Conservation (phyloP, 2,113 vertebrate genomes). For the Nyctibius bracteatus region DNA sequence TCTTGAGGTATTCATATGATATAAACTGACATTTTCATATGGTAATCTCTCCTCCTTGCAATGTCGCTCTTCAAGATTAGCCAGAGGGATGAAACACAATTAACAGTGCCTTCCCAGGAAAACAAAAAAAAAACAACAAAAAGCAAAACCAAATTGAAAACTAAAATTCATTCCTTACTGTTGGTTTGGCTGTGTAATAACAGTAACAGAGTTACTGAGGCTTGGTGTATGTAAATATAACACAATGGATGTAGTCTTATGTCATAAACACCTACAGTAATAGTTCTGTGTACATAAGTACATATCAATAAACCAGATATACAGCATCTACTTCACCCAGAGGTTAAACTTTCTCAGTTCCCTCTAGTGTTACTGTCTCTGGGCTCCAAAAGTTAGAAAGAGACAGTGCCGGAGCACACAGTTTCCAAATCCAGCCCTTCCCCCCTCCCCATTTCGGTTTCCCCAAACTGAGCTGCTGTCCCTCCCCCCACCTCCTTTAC, state of each 20-base stretch:
- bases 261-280: neutral
- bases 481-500: slow-evolving; percentile 18
- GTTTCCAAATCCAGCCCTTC: slow-evolving; percentile 50
- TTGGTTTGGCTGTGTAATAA: neutral
- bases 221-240: neutral
- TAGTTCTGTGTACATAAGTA: neutral
- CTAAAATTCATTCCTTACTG: slow-evolving; percentile 20
- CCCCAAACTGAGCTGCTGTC: slow-evolving; percentile 12
- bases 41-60: slow-evolving; percentile 62
- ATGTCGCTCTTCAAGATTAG: slow-evolving; percentile 54
- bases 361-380: slow-evolving; percentile 8
- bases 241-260: neutral
- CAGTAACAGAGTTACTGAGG: neutral
- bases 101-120: neutral
- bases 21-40: slow-evolving; percentile 71
- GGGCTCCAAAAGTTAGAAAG: slow-evolving; percentile 33
- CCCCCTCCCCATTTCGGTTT: slow-evolving; percentile 10
- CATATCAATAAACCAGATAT: neutral
- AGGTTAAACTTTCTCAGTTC: slow-evolving; percentile 40
- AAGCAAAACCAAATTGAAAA: neutral
- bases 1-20: slow-evolving; percentile 48
- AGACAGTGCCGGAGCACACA: neutral
- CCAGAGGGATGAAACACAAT: slow-evolving; percentile 24
- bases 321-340: neutral
- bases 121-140: neutral